These are phyloP conservation scores for Sylvia borin DNA, from an alignment of 2,797 vertebrate species.

Conservation along the genomic window DNA sequence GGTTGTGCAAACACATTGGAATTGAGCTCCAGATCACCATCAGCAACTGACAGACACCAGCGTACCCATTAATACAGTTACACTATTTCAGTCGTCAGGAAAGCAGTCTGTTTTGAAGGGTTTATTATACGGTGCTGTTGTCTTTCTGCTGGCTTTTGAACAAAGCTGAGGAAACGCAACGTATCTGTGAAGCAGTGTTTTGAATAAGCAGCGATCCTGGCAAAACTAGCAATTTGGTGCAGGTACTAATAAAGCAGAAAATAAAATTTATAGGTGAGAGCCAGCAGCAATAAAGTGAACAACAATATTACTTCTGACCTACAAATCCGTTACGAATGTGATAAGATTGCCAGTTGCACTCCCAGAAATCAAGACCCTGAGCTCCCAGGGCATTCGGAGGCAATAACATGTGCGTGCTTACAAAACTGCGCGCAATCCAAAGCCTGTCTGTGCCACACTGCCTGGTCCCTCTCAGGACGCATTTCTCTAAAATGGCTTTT, in stretches of 20 bases:
- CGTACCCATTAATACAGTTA: not conserved
- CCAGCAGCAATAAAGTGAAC: constrained; percentile 35
- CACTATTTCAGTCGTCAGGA: constrained; percentile 18
- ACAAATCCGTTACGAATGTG: constrained; percentile 15
- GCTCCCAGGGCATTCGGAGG: not conserved
- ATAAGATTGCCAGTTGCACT: not conserved
- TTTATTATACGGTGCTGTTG: not conserved
- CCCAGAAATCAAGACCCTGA: not conserved
- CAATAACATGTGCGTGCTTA: not conserved
- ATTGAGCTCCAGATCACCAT: constrained; percentile 11
- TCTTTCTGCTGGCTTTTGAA: constrained; percentile 21
- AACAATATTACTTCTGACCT: constrained; percentile 29
- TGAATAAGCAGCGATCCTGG: not conserved
- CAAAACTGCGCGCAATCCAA: not conserved
- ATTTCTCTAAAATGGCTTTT: not conserved
- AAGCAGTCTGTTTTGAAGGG: constrained; percentile 35
- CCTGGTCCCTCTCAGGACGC: not conserved
- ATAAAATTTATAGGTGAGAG: constrained; percentile 40
- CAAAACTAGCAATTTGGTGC: not conserved
- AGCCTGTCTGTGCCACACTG: not conserved
- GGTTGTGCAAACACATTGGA: not conserved
- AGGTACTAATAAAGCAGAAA: constrained; percentile 8
- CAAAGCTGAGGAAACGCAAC: constrained; percentile 4
- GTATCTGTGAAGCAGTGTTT: not conserved
- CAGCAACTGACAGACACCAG: constrained; percentile 16